Evolutionary conservation across 1,140 invertebrate species (phyloP), one percentile per base, ranked within the genome.

Genomic region (Phthorimaea operculella): DNA sequence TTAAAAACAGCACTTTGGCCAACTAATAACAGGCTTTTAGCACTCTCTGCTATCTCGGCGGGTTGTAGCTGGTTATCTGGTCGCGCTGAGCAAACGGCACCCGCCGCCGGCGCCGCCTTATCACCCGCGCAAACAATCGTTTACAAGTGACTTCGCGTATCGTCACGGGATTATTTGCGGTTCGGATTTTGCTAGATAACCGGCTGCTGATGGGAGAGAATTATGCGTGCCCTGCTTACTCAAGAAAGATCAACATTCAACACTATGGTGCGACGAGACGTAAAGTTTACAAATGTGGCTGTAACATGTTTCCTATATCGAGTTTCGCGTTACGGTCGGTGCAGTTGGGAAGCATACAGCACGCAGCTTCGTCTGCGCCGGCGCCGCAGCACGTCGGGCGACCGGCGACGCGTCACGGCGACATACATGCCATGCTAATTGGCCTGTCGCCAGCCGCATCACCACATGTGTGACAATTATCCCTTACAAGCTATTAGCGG

Each of bases 401-500:
- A 28, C 54, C 52, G 51, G 55, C 54, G 56, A 47, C 62, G 62
- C 63, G 63, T 55, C 74, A 64, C 52, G 57, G 33, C 47, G 34
- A 0, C 70, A 54, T 62, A 53, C 68, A 65, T 65, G 70, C 66
- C 69, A 63, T 71, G 70, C 79, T 85, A 85, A 85, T 85, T 85
- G 79, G 74, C 72, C 76, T 79, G 79, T 82, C 77, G 78, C 82
- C 78, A 77, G 55, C 54, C n/a, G n/a, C n/a, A n/a, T n/a, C n/a
- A n/a, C n/a, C 58, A 56, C 57, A 83, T 85, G 81, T 83, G 79
- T 71, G 57, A 79, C 81, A 83, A 84, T 81, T 83, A 84, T 79
- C 73, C 77, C 72, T 74, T 79, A 83, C 71, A 72, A 70, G 68
- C 78, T 83, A 82, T 82, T 79, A 81, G 69, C 67, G 62, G 21